Conservation (phyloP, 2,888 invertebrate genomes). For the Melanophora roralis region DNA sequence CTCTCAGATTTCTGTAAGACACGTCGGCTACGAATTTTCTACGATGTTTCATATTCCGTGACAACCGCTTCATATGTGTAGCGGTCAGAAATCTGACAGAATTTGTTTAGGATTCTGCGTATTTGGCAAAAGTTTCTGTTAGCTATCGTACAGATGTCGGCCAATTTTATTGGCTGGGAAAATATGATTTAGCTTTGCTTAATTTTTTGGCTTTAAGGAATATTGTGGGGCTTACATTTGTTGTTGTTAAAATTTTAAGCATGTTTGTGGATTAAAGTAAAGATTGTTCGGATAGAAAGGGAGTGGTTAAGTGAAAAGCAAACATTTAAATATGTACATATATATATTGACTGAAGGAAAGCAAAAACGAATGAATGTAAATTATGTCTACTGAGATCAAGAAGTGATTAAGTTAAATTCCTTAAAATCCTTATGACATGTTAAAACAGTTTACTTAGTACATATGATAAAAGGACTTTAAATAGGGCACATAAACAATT, state of each 20-base stretch:
- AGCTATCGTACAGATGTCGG: too few relatives aligned
- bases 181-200: not conserved
- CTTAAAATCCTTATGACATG: conserved; percentile 5
- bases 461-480: too few relatives aligned
- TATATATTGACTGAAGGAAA: not conserved
- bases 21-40: too few relatives aligned
- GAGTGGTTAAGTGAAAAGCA: not conserved
- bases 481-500: too few relatives aligned
- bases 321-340: not conserved
- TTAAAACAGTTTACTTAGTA: not conserved
- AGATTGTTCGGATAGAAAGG: not conserved
- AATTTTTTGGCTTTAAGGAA: conserved; percentile 24
- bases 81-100: too few relatives aligned
- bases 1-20: too few relatives aligned
- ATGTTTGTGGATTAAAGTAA: not conserved
- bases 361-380: not conserved
- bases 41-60: too few relatives aligned
- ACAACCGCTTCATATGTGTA: too few relatives aligned
- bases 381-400: not conserved
- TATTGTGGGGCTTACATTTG: not conserved
- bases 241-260: not conserved
- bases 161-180: too few relatives aligned
- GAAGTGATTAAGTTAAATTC: conserved; percentile 20
- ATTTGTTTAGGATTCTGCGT: too few relatives aligned
- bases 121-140: too few relatives aligned